Percentiles rank a stretch among this genome's conserved stretches.
Evolutionary conservation across 2,888 invertebrate genomes (phyloP).

Genomic region (Margaritifera margaritifera): DNA sequence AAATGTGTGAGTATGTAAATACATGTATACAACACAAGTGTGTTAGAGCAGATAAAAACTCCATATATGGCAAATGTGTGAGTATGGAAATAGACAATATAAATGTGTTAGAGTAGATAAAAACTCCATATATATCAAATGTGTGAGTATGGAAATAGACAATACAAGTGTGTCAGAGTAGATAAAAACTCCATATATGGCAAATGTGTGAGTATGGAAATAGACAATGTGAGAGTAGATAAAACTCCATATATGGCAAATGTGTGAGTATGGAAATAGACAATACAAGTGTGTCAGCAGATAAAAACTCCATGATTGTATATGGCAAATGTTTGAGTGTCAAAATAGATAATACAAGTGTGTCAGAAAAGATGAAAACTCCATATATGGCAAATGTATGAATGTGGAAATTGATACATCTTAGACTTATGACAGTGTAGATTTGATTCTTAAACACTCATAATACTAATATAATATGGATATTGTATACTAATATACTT

Average conservation of each 20-base stretch:
- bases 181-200: slow-evolving; percentile 72
- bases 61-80: too few relatives aligned
- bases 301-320: too few relatives aligned
- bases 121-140: too few relatives aligned
- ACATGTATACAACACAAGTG: slow-evolving; percentile 43
- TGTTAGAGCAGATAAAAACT: too few relatives aligned
- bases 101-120: too few relatives aligned
- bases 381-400: slow-evolving; percentile 72
- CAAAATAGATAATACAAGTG: slow-evolving; percentile 67
- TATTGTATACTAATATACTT: too few relatives aligned
- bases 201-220: slow-evolving; percentile 65
- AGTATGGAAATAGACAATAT: slow-evolving; percentile 25
- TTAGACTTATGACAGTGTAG: too few relatives aligned
- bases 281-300: background rate
- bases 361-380: slow-evolving; percentile 70
- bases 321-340: too few relatives aligned
- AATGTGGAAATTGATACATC: slow-evolving; percentile 5
- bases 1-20: slow-evolving; percentile 65
- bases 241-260: too few relatives aligned
- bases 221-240: background rate
- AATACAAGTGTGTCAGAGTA: slow-evolving; percentile 69
- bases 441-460: too few relatives aligned
- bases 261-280: slow-evolving; percentile 55
- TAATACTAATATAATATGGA: too few relatives aligned
- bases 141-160: too few relatives aligned